Percentiles rank a stretch among this genome's conserved stretches.
These are phyloP conservation scores for Gastrophysa polygoni DNA, from an alignment of 2,888 invertebrate species.

Conservation along the genomic window DNA sequence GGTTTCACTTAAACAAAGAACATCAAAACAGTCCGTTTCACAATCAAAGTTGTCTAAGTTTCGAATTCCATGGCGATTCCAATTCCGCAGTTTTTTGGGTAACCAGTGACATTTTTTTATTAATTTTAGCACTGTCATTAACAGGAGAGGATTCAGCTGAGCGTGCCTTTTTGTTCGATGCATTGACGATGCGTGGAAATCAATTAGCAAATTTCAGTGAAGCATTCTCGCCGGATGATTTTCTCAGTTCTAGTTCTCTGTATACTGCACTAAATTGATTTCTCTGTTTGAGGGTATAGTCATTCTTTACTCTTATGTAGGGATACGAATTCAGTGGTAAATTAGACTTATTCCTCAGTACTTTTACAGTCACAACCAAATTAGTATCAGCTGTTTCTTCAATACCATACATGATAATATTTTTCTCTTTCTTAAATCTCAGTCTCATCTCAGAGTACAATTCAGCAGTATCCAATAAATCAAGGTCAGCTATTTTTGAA, in stretches of 20 bases:
- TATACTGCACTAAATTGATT: neutral
- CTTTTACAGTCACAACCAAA: too few relatives aligned
- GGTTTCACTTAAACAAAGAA: neutral
- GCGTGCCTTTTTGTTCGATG: neutral
- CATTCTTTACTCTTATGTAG: neutral
- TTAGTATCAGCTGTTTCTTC: too few relatives aligned
- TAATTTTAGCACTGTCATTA: too few relatives aligned
- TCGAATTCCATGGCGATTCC: neutral
- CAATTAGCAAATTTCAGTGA: neutral
- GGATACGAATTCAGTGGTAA: neutral
- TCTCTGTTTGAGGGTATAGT: neutral
- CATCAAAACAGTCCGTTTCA: neutral
- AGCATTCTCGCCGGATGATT: neutral
- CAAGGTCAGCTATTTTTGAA: too few relatives aligned
- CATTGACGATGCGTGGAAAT: neutral
- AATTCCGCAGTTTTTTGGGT: neutral
- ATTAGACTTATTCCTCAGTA: neutral
- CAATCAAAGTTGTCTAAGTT: neutral
- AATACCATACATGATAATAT: too few relatives aligned
- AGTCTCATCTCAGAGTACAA: too few relatives aligned
- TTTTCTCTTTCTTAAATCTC: too few relatives aligned
- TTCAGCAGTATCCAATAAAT: too few relatives aligned
- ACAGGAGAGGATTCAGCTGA: neutral
- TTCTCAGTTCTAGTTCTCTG: neutral
- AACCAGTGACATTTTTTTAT: neutral